Base-by-base conservation (phyloP, 2,113 vertebrate genomes). In the Danio rerio region DNA sequence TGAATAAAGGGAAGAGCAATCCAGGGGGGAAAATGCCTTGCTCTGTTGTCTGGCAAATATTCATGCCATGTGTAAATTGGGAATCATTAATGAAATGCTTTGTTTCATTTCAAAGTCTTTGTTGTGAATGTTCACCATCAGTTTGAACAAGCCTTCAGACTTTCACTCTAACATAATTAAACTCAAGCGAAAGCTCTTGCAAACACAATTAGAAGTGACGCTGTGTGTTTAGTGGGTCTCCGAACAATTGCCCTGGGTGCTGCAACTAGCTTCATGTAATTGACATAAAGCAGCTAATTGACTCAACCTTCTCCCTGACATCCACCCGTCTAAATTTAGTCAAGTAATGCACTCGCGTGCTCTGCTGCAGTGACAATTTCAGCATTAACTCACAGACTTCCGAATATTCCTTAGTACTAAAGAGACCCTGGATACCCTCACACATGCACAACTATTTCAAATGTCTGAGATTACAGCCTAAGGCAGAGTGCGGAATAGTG, bases 291-390 rank as follows among this genome's bases (percentile, higher is more conserved):
- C 47, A 75, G 70, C 43, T 40, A 13, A 63, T 42, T 81, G 40
- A 55, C 71, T 45, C 21, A 73, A 84, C 77, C 47, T 68, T 76
- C 45, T 58, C 50, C 55, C 11, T 7, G 13, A 9, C 42, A 63
- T 71, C n/a, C 70, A 10, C 49, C 68, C 31, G 49, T 82, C 52
- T 52, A 78, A 78, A 78, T 52, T 15, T 58, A 78, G 74, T 63
- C 42, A 61, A 3, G 11, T 65, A 52, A 78, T 56, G 43, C 58
- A 50, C 49, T 43, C 15, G 4, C 45, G 78, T 81, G 74, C 73
- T 78, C 65, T 66, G 52, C 61, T 42, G 12, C 56, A 61, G 5
- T 79, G 59, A 21, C 18, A 63, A 63, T 63, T 40, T 21, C 20
- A 21, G 15, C 15, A 50, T 76, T 76, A 62, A 79, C 40, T 56